Evolutionary conservation across 2,113 vertebrate genomes (phyloP), one percentile per base, ranked within the genome.

Genomic region (Pampusana beccarii): DNA sequence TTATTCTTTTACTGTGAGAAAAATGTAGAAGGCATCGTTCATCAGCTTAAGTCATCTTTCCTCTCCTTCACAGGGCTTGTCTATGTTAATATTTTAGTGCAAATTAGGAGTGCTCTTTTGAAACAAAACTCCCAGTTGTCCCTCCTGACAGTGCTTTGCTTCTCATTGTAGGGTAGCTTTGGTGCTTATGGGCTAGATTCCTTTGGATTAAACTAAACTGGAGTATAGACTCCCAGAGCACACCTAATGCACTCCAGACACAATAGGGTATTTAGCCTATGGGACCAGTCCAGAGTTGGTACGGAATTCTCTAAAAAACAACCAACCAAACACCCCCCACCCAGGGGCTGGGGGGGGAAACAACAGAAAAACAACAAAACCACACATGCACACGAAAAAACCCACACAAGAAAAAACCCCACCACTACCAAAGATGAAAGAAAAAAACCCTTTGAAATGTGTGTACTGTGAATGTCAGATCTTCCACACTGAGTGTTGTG

Each of bases 1-100:
- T 85, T 60, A 29, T 74, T 81, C 19, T 79, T 94, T 71, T 75
- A 34, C 10, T 79, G 78, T 42, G 24, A 62, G 51, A 92, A 94
- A 71, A 93, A 81, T 36, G 42, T 10, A 72, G 53, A 78, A 75
- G 20, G 13, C 29, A 21, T 56, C 64, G 18, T 75, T 79, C 18
- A 62, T 87, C 61, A 87, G 6, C 7, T 81, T 54, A 50, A 91
- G 20, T 60, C 40, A 12, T 42, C 62, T 82, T 93, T 80, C 28
- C 48, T 78, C 19, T 56, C 58, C 56, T 74, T 71, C 62, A 62
- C 29, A 25, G 5, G 23, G 9, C 6, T 3, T 93, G 50, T 21
- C 33, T 78, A 4, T 73, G 51, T 78, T 70, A 77, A 38, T 56
- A 73, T 73, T 86, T 73, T 66, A 77, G 25, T 80, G 56, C 23